Evolutionary conservation across 2,113 vertebrate genomes (phyloP).

Genomic region (Chloroceryle aenea): DNA sequence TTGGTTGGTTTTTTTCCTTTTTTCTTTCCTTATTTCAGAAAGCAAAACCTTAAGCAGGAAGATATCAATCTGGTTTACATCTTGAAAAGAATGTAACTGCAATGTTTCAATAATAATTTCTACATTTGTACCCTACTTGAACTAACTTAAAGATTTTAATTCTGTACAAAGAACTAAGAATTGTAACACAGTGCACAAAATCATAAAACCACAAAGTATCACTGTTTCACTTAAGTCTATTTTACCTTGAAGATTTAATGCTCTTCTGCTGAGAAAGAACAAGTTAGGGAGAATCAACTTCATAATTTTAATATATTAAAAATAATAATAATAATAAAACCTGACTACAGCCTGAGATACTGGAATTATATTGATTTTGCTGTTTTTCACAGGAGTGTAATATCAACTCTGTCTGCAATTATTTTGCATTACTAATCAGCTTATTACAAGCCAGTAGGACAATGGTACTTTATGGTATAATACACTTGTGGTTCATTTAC

Average conservation of each 20-base stretch:
- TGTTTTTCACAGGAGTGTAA: background rate
- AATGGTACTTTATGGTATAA: conserved; percentile 38
- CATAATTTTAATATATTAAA: background rate
- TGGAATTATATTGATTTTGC: background rate
- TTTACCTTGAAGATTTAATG: conserved; percentile 14
- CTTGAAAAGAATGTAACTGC: background rate
- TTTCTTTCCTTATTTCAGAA: background rate
- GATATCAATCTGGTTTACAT: background rate
- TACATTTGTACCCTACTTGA: background rate
- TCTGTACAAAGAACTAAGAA: background rate
- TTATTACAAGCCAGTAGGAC: conserved; percentile 53
- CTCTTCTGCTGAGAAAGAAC: background rate
- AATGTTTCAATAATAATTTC: background rate
- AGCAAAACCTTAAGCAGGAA: background rate
- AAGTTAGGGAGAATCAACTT: background rate
- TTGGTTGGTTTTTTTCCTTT: background rate
- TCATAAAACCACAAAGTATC: background rate
- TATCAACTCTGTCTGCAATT: conserved; percentile 49
- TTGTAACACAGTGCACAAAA: background rate
- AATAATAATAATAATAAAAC: background rate
- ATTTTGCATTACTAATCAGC: conserved; percentile 70
- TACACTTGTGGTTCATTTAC: conserved; percentile 41
- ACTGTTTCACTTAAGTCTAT: background rate
- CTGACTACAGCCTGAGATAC: background rate
- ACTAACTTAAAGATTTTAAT: background rate